Evolutionary conservation across 2,888 invertebrate species (phyloP).

Genomic region (Nephrotoma flavescens): DNA sequence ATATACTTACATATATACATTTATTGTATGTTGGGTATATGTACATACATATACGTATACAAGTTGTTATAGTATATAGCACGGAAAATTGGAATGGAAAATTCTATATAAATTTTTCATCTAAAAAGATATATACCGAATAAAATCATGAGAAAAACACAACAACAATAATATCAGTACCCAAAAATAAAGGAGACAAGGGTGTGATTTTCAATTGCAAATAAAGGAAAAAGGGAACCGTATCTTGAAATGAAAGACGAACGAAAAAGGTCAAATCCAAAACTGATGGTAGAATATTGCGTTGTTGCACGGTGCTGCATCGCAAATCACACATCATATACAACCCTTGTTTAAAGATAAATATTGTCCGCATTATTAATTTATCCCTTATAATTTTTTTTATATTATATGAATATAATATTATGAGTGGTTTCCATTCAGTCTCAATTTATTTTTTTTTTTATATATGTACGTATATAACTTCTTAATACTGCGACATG

Average conservation of each 20-base stretch:
- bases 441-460: neutral
- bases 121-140: neutral
- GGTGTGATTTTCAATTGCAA: constrained; percentile 6
- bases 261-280: neutral
- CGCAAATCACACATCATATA: neutral
- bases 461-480: neutral
- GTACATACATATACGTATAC: neutral
- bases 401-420: neutral
- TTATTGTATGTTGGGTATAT: neutral
- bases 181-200: constrained; percentile 2
- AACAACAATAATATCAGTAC: constrained; percentile 1
- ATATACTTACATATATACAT: neutral
- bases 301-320: neutral
- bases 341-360: neutral
- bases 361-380: neutral
- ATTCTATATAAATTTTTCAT: neutral
- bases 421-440: neutral
- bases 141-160: neutral
- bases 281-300: neutral
- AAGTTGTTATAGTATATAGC: neutral
- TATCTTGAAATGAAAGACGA: neutral
- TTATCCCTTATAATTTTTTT: neutral
- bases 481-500: neutral
- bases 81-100: neutral
- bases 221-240: neutral